Conservation (phyloP, 1,140 invertebrate genomes). For the Mesaphorura yosii region DNA sequence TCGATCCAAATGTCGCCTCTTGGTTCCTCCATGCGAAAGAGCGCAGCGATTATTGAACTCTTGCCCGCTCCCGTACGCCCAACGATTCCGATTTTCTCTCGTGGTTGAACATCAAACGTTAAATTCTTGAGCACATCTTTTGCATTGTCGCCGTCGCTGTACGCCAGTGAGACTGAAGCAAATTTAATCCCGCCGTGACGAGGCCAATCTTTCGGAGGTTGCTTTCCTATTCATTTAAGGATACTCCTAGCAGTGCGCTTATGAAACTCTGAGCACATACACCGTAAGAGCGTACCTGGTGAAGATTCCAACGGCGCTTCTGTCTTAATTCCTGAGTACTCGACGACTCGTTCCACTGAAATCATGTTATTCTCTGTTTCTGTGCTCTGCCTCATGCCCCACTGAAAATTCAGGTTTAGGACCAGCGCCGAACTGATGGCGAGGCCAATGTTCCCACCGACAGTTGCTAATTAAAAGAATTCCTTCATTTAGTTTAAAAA, state of each 20-base stretch:
- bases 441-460: constrained; percentile 21
- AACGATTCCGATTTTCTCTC: constrained; percentile 58
- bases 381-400: constrained; percentile 62
- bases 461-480: too few species aligned
- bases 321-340: constrained; percentile 51
- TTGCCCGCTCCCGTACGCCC: constrained; percentile 58
- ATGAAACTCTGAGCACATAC: too few species aligned
- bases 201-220: too few species aligned
- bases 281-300: too few species aligned
- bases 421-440: constrained; percentile 25
- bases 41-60: constrained; percentile 35
- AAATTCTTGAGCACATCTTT: constrained; percentile 44
- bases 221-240: too few species aligned
- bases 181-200: constrained; percentile 53
- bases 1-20: constrained; percentile 50
- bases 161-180: constrained; percentile 48
- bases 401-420: constrained; percentile 46
- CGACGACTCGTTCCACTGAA: constrained; percentile 61
- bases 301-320: too few species aligned
- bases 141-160: too few species aligned
- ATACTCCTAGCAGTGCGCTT: too few species aligned
- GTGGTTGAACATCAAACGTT: constrained; percentile 42
- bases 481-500: too few species aligned
- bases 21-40: constrained; percentile 50
- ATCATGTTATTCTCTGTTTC: constrained; percentile 76